Percentiles rank a stretch among this genome's conserved stretches.
Evolutionary conservation across 2,797 vertebrate species (phyloP).

Genomic region (Aphelocoma californica): DNA sequence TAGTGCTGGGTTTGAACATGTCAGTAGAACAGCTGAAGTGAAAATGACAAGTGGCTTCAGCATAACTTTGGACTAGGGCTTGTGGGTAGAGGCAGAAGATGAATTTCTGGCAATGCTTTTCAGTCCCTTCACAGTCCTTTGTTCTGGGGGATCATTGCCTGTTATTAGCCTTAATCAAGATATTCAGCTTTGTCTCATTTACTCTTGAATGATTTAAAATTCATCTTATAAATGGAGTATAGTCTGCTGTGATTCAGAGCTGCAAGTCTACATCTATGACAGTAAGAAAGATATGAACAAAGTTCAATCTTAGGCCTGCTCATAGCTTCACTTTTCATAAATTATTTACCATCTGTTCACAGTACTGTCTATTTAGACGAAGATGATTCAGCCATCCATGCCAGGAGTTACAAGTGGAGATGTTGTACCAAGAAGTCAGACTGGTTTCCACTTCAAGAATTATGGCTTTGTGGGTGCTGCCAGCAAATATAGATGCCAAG

Average conservation of each 20-base stretch:
- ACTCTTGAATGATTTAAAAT: constrained; percentile 51
- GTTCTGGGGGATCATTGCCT: constrained; percentile 1
- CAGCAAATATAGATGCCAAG: not conserved
- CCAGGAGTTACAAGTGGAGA: constrained; percentile 50
- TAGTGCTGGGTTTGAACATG: not conserved
- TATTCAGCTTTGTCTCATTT: constrained; percentile 63
- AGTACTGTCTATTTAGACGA: constrained; percentile 47
- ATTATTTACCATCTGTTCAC: constrained; percentile 69
- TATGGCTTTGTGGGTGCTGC: constrained; percentile 33
- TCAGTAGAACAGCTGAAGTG: not conserved
- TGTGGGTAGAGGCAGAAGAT: constrained; percentile 1
- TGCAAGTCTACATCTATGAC: constrained; percentile 28
- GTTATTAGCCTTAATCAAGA: constrained; percentile 46
- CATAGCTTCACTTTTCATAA: constrained; percentile 33
- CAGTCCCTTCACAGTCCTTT: not conserved
- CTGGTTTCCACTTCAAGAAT: constrained; percentile 34
- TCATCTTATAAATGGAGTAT: constrained; percentile 39
- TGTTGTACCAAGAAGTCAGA: constrained; percentile 40
- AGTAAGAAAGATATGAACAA: constrained; percentile 31
- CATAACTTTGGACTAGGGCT: not conserved
- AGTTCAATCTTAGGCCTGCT: constrained; percentile 51
- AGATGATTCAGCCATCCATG: constrained; percentile 54
- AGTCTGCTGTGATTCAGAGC: constrained; percentile 47
- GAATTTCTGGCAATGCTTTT: not conserved
- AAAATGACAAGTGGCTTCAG: not conserved